Evolutionary conservation across 2,113 vertebrate genomes (phyloP), one percentile per base, ranked within the genome.

Genomic region (Taurulus bubalis): DNA sequence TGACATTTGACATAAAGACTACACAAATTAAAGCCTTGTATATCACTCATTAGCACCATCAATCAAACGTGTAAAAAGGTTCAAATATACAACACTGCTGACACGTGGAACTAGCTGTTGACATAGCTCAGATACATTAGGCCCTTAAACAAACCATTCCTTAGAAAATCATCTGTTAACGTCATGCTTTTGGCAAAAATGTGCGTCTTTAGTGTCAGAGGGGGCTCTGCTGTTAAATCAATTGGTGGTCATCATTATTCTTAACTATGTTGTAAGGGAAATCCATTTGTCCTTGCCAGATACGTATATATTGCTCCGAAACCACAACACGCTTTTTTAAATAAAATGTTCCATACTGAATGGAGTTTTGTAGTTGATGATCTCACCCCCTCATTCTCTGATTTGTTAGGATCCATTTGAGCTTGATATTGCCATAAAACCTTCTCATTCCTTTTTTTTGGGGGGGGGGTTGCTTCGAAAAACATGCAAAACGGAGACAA

Each of bases 21-120:
- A 62, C 71, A 78, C 71, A 77, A 72, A 81, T 85, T 77, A 88
- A 88, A 86, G 36, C n/a, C 32, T 32, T 10, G 58, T 38, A 40
- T 77, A 71, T 84, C 87, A 77, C 67, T 91, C 87, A 77, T 79
- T 80, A 55, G 53, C 63, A 34, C 59, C 70, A 92, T 94, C 77
- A 71, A 82, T 92, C 91, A 88, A 63, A 70, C 0, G 32, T 34
- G 55, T 77, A 80, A 83, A 90, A 80, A 75, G 70, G 73, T 74
- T 90, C 88, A 83, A 87, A 88, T 84, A 78, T 64, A 91, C 91
- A 92, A 79, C 51, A 11, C 42, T 36, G 88, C 84, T 79, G 87
- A 91, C 84, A 89, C 87, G 83, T 73, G 79, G 76, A 93, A 91
- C 87, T 85, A 87, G 75, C 81, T 85, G 86, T 82, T 87, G 92